phyloP scores from a whole-genome alignment of 2,797 vertebrate species.

The Sebastes vulpes region DNA sequence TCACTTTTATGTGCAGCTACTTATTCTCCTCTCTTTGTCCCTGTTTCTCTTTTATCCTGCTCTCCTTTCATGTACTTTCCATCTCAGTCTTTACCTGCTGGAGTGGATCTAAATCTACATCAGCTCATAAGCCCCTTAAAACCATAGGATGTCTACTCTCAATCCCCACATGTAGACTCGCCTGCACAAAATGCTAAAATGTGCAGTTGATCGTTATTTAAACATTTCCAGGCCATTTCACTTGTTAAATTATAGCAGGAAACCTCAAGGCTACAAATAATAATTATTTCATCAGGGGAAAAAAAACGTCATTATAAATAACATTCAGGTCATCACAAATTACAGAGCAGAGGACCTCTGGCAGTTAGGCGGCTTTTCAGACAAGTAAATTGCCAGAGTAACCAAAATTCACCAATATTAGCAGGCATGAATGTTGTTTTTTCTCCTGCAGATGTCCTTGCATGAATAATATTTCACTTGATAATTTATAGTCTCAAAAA shows the following conservation, averaged over 20 bases:
- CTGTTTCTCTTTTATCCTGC: conserved; percentile 18
- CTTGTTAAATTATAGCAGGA: conserved; percentile 40
- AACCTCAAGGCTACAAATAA: conserved; percentile 46
- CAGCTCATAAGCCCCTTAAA: conserved; percentile 23
- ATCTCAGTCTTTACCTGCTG: conserved; percentile 35
- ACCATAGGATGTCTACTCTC: conserved; percentile 19
- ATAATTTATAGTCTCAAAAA: not conserved
- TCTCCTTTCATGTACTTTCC: conserved; percentile 34
- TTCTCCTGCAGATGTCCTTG: not conserved
- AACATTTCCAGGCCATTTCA: conserved; percentile 49
- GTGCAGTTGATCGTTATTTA: conserved; percentile 28
- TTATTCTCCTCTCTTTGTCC: conserved; percentile 37
- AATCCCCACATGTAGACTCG: not conserved
- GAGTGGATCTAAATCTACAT: conserved; percentile 37
- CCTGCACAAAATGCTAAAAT: conserved; percentile 30
- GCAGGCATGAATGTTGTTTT: not conserved
- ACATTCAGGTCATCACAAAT: conserved; percentile 34
- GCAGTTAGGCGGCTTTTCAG: conserved; percentile 6
- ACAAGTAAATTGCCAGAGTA: conserved; percentile 6
- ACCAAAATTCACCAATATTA: conserved; percentile 2
- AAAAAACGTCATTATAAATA: conserved; percentile 37
- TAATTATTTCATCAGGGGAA: conserved; percentile 35
- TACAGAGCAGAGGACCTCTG: conserved; percentile 19
- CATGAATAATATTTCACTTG: not conserved
- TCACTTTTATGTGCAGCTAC: conserved; percentile 34